phyloP scores from a whole-genome alignment of 1,140 invertebrate species.

The Leptinotarsa defecta region DNA sequence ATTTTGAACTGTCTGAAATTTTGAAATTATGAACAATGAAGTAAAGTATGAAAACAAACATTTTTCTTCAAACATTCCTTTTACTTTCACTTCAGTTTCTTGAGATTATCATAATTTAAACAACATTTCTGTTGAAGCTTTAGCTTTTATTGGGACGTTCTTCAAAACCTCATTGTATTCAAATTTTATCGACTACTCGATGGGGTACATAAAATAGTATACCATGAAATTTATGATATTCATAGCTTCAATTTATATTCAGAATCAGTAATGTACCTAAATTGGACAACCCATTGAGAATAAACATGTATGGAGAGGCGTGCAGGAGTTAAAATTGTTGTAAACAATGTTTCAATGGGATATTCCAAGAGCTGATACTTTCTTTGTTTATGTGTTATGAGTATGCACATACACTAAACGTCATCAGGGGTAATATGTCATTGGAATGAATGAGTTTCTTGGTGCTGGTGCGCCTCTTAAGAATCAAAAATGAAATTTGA shows the following conservation, averaged over 20 bases:
- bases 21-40: too few species aligned
- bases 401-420: not conserved
- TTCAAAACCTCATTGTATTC: conserved; percentile 11
- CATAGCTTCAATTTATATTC: conserved; percentile 18
- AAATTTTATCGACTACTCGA: conserved; percentile 11
- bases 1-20: too few species aligned
- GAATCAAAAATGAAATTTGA: too few species aligned
- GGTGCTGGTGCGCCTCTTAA: too few species aligned
- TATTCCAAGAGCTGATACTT: not conserved
- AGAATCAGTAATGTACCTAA: conserved; percentile 13
- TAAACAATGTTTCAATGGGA: not conserved
- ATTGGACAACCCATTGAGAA: conserved; percentile 13
- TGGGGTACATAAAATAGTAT: not conserved
- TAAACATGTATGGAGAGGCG: not conserved
- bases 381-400: not conserved
- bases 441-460: too few species aligned
- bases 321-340: not conserved
- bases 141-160: not conserved
- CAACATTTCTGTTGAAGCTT: not conserved
- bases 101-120: not conserved
- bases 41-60: too few species aligned
- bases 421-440: not conserved
- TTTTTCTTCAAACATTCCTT: too few species aligned
- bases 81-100: too few species aligned
- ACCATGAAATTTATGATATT: conserved; percentile 16